phyloP scores from a whole-genome alignment of 2,888 invertebrate species.

The Megaustenia siamemsis region DNA sequence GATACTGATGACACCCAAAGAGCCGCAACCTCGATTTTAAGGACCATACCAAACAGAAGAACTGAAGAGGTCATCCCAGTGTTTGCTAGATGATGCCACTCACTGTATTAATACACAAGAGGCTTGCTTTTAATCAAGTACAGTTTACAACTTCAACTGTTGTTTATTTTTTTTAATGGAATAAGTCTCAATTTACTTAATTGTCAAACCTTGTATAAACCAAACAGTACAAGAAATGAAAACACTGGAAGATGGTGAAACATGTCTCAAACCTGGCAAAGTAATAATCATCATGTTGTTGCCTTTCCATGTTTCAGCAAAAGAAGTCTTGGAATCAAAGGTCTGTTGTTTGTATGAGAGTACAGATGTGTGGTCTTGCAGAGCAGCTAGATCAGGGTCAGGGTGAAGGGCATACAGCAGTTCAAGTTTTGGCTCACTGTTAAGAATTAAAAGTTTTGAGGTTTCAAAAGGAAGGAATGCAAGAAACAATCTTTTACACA shows the following conservation, averaged over 20 bases:
- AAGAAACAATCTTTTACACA: too few relatives aligned
- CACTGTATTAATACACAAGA: too few relatives aligned
- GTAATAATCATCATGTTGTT: neutral
- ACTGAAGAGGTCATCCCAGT: too few relatives aligned
- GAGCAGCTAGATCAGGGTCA: neutral
- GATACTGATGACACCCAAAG: too few relatives aligned
- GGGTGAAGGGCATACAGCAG: conserved; percentile 50
- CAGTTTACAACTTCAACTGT: too few relatives aligned
- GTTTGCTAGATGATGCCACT: too few relatives aligned
- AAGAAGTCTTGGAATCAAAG: conserved; percentile 30
- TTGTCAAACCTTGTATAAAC: neutral
- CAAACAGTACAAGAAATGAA: neutral
- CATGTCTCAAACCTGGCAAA: conserved; percentile 34
- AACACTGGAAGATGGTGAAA: neutral
- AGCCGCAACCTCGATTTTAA: too few relatives aligned
- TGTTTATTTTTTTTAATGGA: too few relatives aligned
- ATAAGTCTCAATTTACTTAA: too few relatives aligned
- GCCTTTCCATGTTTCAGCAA: conserved; percentile 38
- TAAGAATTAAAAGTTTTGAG: neutral
- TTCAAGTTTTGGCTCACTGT: conserved; percentile 39
- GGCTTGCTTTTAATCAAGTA: too few relatives aligned
- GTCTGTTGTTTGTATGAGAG: conserved; percentile 35
- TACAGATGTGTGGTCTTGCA: conserved; percentile 27
- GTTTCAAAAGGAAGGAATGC: neutral
- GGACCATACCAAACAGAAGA: too few relatives aligned